Conservation (phyloP, 2,113 vertebrate species). For the Camarhynchus parvulus region DNA sequence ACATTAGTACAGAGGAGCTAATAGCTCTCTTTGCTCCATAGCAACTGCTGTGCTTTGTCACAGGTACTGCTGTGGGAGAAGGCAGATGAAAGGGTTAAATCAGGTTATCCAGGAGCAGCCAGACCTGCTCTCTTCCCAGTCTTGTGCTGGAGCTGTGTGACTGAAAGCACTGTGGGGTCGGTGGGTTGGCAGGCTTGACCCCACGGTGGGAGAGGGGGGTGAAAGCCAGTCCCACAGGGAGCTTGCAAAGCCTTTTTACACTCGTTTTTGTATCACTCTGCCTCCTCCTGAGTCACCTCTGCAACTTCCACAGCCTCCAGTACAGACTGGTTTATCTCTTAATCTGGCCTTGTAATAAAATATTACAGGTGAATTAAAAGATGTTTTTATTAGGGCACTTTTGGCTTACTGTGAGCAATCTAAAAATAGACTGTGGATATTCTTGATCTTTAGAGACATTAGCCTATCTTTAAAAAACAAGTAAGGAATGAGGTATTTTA, state of each 20-base stretch:
- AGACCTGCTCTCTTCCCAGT: no score
- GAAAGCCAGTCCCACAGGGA: not conserved
- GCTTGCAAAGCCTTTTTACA: not conserved
- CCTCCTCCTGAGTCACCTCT: not conserved
- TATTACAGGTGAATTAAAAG: not conserved
- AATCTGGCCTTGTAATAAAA: not conserved
- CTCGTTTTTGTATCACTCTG: not conserved
- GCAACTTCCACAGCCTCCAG: not conserved
- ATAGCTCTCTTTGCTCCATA: not conserved
- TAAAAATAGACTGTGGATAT: slow-evolving; percentile 11
- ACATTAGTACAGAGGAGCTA: not conserved
- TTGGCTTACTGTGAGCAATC: not conserved
- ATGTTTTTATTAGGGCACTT: not conserved
- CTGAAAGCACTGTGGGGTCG: rapidly evolving
- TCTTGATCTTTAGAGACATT: slow-evolving; percentile 4
- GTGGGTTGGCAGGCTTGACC: not conserved
- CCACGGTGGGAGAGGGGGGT: rapidly evolving
- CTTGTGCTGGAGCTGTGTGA: not conserved
- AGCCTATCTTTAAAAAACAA: slow-evolving; percentile 30
- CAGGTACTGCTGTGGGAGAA: not conserved
- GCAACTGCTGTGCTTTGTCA: slow-evolving; percentile 3
- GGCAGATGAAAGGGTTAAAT: not conserved
- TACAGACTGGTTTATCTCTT: not conserved
- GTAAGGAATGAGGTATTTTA: slow-evolving; percentile 36
- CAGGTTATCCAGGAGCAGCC: not conserved